Percentiles rank a stretch among this genome's conserved stretches.
These are phyloP conservation scores for Apamea sordens DNA, from an alignment of 2,888 invertebrate species.

Conservation along the genomic window DNA sequence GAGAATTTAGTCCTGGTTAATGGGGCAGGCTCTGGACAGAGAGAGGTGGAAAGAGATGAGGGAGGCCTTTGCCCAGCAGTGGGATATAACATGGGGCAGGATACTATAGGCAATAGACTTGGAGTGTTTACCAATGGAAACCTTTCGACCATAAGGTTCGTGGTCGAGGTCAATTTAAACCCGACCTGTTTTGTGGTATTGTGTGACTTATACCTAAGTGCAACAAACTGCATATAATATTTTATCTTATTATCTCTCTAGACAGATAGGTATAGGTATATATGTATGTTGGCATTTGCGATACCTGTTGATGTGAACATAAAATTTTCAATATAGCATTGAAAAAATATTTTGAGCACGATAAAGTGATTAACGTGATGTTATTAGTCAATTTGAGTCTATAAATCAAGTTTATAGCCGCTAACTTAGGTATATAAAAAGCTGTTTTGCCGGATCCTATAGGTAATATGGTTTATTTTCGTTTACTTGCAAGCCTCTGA, in stretches of 20 bases:
- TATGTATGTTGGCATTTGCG: neutral
- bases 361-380: constrained; percentile 3
- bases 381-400: neutral
- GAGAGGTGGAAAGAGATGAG: too few species aligned
- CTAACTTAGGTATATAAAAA: constrained; percentile 1
- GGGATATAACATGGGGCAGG: neutral
- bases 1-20: neutral
- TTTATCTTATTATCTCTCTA: neutral
- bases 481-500: neutral
- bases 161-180: constrained; percentile 25
- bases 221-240: neutral
- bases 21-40: neutral
- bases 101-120: neutral
- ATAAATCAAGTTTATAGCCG: neutral
- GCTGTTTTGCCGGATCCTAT: neutral
- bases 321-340: neutral
- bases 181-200: neutral
- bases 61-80: too few species aligned
- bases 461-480: constrained; percentile 2
- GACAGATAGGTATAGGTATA: neutral
- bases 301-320: too few species aligned
- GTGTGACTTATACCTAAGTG: neutral
- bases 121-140: neutral
- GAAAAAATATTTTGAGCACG: too few species aligned
- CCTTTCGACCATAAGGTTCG: neutral